Evolutionary conservation across 1,140 invertebrate species (phyloP).

Genomic region (Chironomus striatipennis): DNA sequence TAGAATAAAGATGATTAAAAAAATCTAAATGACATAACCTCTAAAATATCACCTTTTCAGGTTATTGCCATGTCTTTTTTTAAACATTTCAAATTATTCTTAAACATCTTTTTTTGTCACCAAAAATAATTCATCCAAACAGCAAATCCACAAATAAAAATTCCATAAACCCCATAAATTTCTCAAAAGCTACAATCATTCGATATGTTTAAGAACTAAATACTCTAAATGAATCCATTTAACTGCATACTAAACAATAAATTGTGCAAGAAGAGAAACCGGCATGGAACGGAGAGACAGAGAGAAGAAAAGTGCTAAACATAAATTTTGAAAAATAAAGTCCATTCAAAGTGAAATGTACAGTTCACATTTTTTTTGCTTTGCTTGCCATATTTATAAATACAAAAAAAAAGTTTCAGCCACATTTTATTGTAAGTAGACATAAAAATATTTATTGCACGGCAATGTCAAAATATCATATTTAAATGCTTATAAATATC

Average conservation of each 20-base stretch:
- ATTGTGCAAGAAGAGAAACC: background rate
- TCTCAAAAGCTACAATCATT: too few relatives aligned
- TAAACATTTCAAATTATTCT: too few relatives aligned
- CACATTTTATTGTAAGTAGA: background rate
- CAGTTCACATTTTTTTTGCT: conserved; percentile 1
- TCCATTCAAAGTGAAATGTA: conserved; percentile 13
- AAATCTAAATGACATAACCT: too few relatives aligned
- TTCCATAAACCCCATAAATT: too few relatives aligned
- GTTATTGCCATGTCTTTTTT: too few relatives aligned
- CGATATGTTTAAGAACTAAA: too few relatives aligned
- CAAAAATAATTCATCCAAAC: too few relatives aligned
- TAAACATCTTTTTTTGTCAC: too few relatives aligned
- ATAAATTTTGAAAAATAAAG: background rate
- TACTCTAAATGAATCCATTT: too few relatives aligned
- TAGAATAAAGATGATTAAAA: too few relatives aligned
- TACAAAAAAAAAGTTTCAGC: background rate
- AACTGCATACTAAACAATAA: background rate
- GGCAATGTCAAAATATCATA: conserved; percentile 13
- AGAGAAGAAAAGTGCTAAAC: conserved; percentile 1
- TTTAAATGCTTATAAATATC: background rate
- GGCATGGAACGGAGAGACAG: background rate
- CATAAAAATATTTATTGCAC: conserved; percentile 14
- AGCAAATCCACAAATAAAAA: too few relatives aligned
- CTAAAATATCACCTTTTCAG: too few relatives aligned
- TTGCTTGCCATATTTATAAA: background rate